phyloP scores from a whole-genome alignment of 2,113 vertebrate genomes.

The Pogona vitticeps region DNA sequence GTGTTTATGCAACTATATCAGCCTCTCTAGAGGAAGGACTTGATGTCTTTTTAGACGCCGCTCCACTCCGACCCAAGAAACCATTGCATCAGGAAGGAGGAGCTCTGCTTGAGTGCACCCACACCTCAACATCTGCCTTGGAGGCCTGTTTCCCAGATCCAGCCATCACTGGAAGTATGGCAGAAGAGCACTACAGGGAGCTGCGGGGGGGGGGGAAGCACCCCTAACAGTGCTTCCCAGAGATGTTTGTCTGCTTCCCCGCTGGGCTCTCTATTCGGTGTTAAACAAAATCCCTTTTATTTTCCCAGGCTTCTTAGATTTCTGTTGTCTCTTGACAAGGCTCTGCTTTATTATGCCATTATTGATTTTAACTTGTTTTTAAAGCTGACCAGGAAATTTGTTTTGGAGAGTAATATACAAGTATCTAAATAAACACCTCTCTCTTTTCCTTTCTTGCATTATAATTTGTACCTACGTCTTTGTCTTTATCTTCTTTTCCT shows the following conservation, averaged over 20 bases:
- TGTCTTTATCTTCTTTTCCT: not conserved
- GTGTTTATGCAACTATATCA: too few relatives aligned
- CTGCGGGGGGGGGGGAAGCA: not conserved
- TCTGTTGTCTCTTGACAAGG: not conserved
- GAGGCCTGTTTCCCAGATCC: not conserved
- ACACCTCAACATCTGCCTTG: too few relatives aligned
- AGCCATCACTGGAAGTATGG: not conserved
- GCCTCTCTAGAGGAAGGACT: too few relatives aligned
- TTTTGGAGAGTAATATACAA: not conserved
- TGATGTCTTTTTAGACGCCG: too few relatives aligned
- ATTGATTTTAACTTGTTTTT: not conserved
- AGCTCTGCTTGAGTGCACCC: not conserved
- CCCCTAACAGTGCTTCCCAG: not conserved
- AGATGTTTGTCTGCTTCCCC: not conserved
- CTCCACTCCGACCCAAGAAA: not conserved
- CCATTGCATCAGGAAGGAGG: not conserved
- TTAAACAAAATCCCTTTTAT: not conserved
- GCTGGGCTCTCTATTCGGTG: not conserved
- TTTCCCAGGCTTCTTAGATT: not conserved
- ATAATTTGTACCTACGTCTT: not conserved
- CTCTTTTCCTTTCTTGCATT: too few relatives aligned
- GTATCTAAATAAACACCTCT: not conserved
- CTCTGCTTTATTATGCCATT: not conserved
- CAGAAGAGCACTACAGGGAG: not conserved
- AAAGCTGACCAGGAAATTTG: not conserved